Evolutionary conservation across 1,140 invertebrate genomes (phyloP), one percentile per base, ranked within the genome.

Genomic region (Lasaia peninsularis): DNA sequence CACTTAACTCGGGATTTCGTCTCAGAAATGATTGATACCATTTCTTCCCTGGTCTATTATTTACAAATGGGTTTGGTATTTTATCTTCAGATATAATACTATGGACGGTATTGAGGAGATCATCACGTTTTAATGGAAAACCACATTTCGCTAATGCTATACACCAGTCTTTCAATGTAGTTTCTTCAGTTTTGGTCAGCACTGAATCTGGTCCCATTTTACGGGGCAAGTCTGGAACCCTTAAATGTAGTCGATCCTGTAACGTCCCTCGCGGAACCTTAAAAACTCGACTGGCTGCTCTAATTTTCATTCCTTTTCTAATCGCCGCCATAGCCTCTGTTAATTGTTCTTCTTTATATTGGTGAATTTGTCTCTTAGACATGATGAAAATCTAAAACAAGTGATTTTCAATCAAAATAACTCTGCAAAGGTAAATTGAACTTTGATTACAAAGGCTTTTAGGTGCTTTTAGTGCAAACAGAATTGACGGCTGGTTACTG

Each of bases 201-300:
- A 24, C 21, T 24, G 21, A 24, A 24, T 24, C 21, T 24, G 21
- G 21, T 24, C 5, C 21, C 21, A 24, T 24, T 24, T 24, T 24
- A 24, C 21, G 21, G 21, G 21, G 21, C 21, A 24, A 24, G 5
- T 24, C 21, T 24, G 21, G 21, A 24, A 24, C 21, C 21, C 21
- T 24, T 24, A 56, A 24, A 48, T 56, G 54, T 21, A 56, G 35
- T 48, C 54, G 16, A 31, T 56, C 54, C 32, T 56, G 54, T 14
- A 56, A 12, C 21, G 54, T 56, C 14, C 54, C 54, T 48, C 54
- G 54, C 11, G 54, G 54, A 28, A 51, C 49, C 21, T 24, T 11
- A 51, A 16, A 53, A 31, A 33, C 31, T 53, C 52, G 20, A 53
- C 54, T 56, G n/a, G 54, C 54, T 48, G 44, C 35, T 37, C 35